phyloP scores from a whole-genome alignment of 2,888 invertebrate species.

The Xylota segnis region DNA sequence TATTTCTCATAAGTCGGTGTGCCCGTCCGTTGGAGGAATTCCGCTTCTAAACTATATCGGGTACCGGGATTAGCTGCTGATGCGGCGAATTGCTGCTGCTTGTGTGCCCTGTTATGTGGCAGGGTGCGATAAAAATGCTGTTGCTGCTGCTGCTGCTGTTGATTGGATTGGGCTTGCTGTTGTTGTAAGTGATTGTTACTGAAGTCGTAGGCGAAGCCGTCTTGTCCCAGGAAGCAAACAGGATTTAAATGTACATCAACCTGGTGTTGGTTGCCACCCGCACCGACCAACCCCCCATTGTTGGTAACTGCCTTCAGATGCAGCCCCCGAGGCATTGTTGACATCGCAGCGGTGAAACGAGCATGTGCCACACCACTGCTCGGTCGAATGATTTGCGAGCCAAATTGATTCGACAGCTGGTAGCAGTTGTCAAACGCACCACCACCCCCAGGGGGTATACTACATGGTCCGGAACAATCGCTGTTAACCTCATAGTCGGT shows the following conservation, averaged over 20 bases:
- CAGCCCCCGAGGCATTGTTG: conserved; percentile 85
- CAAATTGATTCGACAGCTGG: conserved; percentile 85
- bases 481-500: conserved; percentile 81
- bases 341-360: conserved; percentile 84
- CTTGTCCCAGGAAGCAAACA: conserved; percentile 90
- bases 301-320: conserved; percentile 84
- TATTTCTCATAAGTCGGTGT: conserved; percentile 86
- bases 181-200: conserved; percentile 83
- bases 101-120: conserved; percentile 88
- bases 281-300: conserved; percentile 50
- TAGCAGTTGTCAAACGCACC: conserved; percentile 82
- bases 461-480: conserved; percentile 82
- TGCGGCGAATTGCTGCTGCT: conserved; percentile 80
- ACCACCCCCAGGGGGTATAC: conserved; percentile 77
- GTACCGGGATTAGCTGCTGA: conserved; percentile 86
- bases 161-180: conserved; percentile 79
- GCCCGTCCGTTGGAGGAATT: conserved; percentile 86
- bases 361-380: conserved; percentile 79
- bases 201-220: conserved; percentile 88
- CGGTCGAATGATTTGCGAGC: conserved; percentile 84
- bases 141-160: conserved; percentile 79
- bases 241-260: conserved; percentile 91
- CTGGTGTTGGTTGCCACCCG: conserved; percentile 86
- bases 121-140: conserved; percentile 90
- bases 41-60: conserved; percentile 88